These are phyloP conservation scores for Delphinapterus leucas DNA, from an alignment of 2,113 vertebrate species.

Conservation along the genomic window DNA sequence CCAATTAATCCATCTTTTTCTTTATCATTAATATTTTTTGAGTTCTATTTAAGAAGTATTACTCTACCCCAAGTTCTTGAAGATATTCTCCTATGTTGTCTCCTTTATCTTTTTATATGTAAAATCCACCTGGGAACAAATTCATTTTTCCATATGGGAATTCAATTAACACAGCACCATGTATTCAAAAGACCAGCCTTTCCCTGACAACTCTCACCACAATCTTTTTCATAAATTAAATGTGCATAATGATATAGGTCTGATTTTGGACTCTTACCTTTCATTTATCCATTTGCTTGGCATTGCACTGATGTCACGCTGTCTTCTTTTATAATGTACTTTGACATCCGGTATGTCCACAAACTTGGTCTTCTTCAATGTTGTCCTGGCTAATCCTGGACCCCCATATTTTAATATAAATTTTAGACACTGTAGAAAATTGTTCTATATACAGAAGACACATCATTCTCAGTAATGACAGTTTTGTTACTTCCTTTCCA, in stretches of 20 bases:
- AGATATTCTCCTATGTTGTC: background rate
- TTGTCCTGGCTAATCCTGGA: background rate
- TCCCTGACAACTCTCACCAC: background rate
- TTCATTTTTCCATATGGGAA: background rate
- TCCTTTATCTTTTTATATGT: background rate
- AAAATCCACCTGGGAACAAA: background rate
- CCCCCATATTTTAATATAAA: background rate
- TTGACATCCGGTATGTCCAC: background rate
- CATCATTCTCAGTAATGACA: background rate
- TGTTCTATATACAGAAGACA: background rate
- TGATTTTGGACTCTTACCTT: background rate
- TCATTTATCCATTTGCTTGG: background rate
- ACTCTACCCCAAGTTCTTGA: background rate
- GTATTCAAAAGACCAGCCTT: background rate
- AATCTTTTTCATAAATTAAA: background rate
- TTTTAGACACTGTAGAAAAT: background rate
- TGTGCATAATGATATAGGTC: background rate
- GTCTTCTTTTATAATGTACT: background rate
- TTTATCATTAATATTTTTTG: background rate
- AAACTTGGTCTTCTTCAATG: background rate
- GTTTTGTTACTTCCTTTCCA: background rate
- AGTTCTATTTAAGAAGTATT: background rate
- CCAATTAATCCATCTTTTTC: background rate
- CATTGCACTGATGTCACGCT: background rate
- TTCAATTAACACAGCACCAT: background rate